Percentiles rank a stretch among this genome's conserved stretches.
Conservation (phyloP, 2,113 vertebrate genomes). For the Aleadryas rufinucha region DNA sequence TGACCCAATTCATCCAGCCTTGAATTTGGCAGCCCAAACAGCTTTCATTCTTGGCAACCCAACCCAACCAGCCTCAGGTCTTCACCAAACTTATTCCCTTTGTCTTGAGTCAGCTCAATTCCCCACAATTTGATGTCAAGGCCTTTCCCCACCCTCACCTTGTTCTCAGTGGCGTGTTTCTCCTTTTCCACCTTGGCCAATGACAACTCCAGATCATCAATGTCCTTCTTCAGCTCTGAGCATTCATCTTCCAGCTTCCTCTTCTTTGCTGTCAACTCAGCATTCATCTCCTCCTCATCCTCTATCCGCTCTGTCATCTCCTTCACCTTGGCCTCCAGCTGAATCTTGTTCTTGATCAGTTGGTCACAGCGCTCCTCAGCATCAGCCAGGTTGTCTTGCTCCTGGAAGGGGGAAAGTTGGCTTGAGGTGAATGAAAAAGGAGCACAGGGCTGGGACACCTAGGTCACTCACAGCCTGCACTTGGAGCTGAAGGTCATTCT, state of each 20-base stretch:
- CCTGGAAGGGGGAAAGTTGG: slow-evolving; percentile 57
- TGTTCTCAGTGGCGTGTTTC: slow-evolving; percentile 89
- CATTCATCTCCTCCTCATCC: slow-evolving; percentile 91
- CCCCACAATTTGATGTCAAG: not conserved
- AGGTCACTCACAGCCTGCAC: slow-evolving; percentile 81
- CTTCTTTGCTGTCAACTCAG: slow-evolving; percentile 90
- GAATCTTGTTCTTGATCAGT: slow-evolving; percentile 89
- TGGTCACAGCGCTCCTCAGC: slow-evolving; percentile 91
- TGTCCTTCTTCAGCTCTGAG: slow-evolving; percentile 82
- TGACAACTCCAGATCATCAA: slow-evolving; percentile 81
- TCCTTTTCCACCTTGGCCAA: slow-evolving; percentile 87
- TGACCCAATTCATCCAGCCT: not conserved
- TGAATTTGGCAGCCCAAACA: not conserved
- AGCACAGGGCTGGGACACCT: rapidly evolving
- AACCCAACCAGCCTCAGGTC: not conserved
- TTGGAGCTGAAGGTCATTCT: slow-evolving; percentile 86
- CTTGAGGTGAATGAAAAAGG: not conserved
- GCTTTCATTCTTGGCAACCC: not conserved
- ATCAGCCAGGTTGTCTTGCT: slow-evolving; percentile 88
- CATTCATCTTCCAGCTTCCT: slow-evolving; percentile 90
- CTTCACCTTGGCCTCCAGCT: slow-evolving; percentile 87
- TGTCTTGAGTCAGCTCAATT: not conserved
- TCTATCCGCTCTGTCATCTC: slow-evolving; percentile 86
- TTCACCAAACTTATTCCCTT: not conserved
- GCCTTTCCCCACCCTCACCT: slow-evolving; percentile 58